Base-by-base conservation (phyloP, 2,888 invertebrate genomes). In the Seira ritae region DNA sequence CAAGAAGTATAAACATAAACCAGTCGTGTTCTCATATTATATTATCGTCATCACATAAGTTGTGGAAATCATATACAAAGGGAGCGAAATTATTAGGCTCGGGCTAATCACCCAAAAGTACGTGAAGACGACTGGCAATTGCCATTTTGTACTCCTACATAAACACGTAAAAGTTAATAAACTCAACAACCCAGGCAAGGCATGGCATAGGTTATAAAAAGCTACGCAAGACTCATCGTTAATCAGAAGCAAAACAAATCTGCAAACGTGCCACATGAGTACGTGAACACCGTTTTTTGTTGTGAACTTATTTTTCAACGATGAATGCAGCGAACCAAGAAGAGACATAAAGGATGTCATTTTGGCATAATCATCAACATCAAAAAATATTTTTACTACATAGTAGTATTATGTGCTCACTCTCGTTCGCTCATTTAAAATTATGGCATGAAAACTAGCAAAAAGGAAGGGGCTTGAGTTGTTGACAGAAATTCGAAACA, bases 301-400 rank as follows among this genome's bases (percentile, higher is more conserved):
- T n/a, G n/a, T n/a, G n/a, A n/a, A n/a, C 31, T 4, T 31, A 31
- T n/a, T n/a, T n/a, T n/a, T n/a, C n/a, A 31, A 31, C 31, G 31
- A 31, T 31, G 31, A 31, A 31, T 31, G 2, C 31, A 31, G 31
- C 31, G 31, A 31, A 8, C 6, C 55, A 55, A 55, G 55, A 55
- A 55, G n/a, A 55, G 55, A 17, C 55, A 55, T 55, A 55, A 17
- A 55, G 55, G 55, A 55, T 55, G 55, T 55, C 55, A 55, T 55
- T 55, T 55, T 55, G 55, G 55, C 55, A 55, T 55, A n/a, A 42
- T 17, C 55, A 55, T 55, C 55, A 55, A 55, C 55, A 55, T 55
- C 55, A 17, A 55, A 17, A 12, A 42, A 12, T 8, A 55, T 55
- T 55, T 55, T 17, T 55, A 8, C 42, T 42, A 12, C 12, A 12